Conservation (phyloP, 2,113 vertebrate genomes). For the Litocranius walleri region DNA sequence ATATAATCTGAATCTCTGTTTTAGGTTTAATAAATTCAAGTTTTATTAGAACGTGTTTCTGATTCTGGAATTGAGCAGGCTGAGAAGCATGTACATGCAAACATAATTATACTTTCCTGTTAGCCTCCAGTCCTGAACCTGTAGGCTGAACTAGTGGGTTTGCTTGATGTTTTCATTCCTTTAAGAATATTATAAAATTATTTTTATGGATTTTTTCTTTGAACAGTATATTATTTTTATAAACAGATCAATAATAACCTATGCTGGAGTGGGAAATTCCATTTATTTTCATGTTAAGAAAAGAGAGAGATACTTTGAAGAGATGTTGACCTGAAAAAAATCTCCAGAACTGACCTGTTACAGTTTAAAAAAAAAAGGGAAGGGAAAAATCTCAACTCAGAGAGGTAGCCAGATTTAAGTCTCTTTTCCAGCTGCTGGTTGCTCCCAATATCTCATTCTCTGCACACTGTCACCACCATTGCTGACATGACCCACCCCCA, state of each 20-base stretch:
- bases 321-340: slow-evolving; percentile 40
- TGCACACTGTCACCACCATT: slow-evolving; percentile 32
- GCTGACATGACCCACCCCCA: not conserved
- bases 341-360: slow-evolving; percentile 52
- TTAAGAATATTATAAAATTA: not conserved
- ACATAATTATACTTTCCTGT: not conserved
- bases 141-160: not conserved
- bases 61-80: not conserved
- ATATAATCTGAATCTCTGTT: not conserved
- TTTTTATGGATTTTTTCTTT: not conserved
- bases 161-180: not conserved
- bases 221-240: slow-evolving; percentile 37
- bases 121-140: not conserved
- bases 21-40: not conserved
- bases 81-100: not conserved
- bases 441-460: slow-evolving; percentile 66
- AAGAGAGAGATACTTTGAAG: slow-evolving; percentile 37
- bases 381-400: not conserved
- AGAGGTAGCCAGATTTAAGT: slow-evolving; percentile 48
- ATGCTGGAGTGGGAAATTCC: slow-evolving; percentile 30
- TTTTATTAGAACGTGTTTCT: not conserved
- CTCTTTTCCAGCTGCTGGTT: slow-evolving; percentile 54
- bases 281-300: slow-evolving; percentile 40
- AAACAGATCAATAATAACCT: slow-evolving; percentile 37
- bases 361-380: slow-evolving; percentile 9